Percentiles rank a stretch among this genome's conserved stretches.
These are phyloP conservation scores for Pomacea canaliculata DNA, from an alignment of 2,888 invertebrate species.

Conservation along the genomic window DNA sequence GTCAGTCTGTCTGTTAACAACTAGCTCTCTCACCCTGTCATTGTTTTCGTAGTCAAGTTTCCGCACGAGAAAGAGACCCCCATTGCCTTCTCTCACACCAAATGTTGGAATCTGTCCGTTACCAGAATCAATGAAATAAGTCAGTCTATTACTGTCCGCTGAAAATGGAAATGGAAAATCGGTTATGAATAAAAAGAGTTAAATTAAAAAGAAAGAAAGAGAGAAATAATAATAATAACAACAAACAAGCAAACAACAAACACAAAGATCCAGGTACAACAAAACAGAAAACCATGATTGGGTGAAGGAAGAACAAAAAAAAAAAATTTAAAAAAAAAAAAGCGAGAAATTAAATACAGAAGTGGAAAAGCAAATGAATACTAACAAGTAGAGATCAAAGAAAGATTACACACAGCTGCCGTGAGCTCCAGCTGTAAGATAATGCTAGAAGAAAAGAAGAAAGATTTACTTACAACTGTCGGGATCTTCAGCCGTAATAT, in stretches of 20 bases:
- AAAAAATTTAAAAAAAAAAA: too few species aligned
- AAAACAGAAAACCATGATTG: too few species aligned
- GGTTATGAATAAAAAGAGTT: background rate
- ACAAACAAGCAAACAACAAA: too few species aligned
- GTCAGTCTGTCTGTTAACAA: too few species aligned
- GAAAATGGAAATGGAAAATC: background rate
- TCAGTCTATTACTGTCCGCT: constrained; percentile 3
- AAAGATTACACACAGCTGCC: too few species aligned
- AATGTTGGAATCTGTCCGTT: constrained; percentile 74
- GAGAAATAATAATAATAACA: background rate
- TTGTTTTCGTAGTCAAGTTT: constrained; percentile 96
- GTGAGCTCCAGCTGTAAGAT: too few species aligned
- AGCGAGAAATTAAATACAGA: too few species aligned
- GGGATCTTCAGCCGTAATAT: constrained; percentile 20
- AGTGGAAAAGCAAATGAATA: too few species aligned
- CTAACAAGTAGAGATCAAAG: too few species aligned
- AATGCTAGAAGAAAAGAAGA: background rate
- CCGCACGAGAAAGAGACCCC: constrained; percentile 97
- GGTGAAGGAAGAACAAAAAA: too few species aligned
- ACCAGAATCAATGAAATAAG: constrained; percentile 2
- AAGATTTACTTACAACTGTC: constrained; percentile 26
- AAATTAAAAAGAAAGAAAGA: background rate
- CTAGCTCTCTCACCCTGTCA: constrained; percentile 76
- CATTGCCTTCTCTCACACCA: constrained; percentile 97
- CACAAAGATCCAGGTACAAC: background rate